Evolutionary conservation across 2,888 invertebrate genomes (phyloP).

Genomic region (Tholera decimalis): DNA sequence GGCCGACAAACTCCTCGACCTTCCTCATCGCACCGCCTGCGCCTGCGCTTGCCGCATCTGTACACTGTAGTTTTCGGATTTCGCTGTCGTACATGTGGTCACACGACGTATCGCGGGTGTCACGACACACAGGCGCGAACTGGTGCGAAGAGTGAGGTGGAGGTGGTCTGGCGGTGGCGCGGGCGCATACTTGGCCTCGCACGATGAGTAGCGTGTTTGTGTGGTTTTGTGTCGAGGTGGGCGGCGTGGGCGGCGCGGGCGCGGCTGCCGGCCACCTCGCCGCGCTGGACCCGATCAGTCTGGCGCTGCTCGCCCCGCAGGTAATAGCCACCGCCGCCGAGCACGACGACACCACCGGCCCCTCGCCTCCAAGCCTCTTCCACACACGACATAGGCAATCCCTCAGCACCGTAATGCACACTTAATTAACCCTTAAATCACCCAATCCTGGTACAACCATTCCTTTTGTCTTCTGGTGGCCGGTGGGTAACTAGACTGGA

Average conservation of each 20-base stretch:
- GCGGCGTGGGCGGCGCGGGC: conserved; percentile 91
- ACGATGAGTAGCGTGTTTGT: conserved; percentile 91
- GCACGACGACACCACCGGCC: conserved; percentile 77
- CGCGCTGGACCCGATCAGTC: conserved; percentile 91
- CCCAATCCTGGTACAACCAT: conserved; percentile 65
- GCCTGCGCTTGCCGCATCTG: conserved; percentile 69
- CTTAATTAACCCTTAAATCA: conserved; percentile 44
- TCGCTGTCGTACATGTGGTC: conserved; percentile 15
- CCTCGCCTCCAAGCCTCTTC: conserved; percentile 55
- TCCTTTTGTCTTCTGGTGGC: conserved; percentile 80
- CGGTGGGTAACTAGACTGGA: conserved; percentile 86
- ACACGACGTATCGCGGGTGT: conserved; percentile 22
- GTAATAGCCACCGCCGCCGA: conserved; percentile 78
- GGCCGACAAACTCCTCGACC: conserved; percentile 80
- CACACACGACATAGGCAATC: conserved; percentile 48
- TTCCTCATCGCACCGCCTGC: conserved; percentile 82
- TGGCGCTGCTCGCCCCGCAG: conserved; percentile 91
- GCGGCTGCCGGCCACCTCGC: conserved; percentile 91
- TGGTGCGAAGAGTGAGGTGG: conserved; percentile 79
- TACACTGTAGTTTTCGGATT: conserved; percentile 68
- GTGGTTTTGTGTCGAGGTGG: conserved; percentile 92
- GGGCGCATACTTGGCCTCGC: conserved; percentile 77
- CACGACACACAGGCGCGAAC: conserved; percentile 45
- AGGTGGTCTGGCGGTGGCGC: conserved; percentile 71
- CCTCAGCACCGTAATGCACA: conserved; percentile 58